Conservation (phyloP, 2,888 invertebrate species). For the Mantis religiosa region DNA sequence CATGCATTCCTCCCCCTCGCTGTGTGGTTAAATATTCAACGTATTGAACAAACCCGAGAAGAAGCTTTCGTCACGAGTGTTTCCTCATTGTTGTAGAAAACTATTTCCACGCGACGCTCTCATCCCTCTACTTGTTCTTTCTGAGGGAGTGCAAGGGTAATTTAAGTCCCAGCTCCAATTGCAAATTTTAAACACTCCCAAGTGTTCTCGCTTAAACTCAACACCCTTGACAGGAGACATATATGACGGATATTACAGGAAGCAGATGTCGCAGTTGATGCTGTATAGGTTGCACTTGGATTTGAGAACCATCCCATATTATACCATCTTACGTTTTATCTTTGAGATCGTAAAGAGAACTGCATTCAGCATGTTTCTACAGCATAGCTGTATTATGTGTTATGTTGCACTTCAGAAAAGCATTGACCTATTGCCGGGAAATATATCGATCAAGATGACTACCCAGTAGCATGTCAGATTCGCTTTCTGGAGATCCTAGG, state of each 20-base stretch:
- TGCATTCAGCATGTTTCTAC: too few relatives aligned
- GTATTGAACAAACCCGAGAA: background rate
- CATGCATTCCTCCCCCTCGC: too few relatives aligned
- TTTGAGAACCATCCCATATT: too few relatives aligned
- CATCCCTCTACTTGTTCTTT: background rate
- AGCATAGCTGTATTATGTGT: too few relatives aligned
- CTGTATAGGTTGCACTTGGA: background rate
- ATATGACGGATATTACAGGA: background rate
- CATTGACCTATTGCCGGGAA: too few relatives aligned
- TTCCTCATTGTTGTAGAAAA: background rate
- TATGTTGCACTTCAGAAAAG: too few relatives aligned
- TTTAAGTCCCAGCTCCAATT: background rate
- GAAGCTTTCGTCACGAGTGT: background rate
- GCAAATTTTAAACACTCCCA: background rate
- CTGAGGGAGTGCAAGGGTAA: background rate
- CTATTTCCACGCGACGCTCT: background rate
- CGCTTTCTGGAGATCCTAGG: too few relatives aligned
- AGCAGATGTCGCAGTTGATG: background rate
- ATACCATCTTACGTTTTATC: too few relatives aligned
- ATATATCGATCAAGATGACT: too few relatives aligned
- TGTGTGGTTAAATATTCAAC: background rate
- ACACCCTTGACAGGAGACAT: background rate
- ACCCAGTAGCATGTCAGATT: too few relatives aligned
- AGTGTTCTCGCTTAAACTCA: background rate
- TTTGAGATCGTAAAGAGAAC: too few relatives aligned